Evolutionary conservation across 1,140 invertebrate species (phyloP).

Genomic region (Nephila pilipes): DNA sequence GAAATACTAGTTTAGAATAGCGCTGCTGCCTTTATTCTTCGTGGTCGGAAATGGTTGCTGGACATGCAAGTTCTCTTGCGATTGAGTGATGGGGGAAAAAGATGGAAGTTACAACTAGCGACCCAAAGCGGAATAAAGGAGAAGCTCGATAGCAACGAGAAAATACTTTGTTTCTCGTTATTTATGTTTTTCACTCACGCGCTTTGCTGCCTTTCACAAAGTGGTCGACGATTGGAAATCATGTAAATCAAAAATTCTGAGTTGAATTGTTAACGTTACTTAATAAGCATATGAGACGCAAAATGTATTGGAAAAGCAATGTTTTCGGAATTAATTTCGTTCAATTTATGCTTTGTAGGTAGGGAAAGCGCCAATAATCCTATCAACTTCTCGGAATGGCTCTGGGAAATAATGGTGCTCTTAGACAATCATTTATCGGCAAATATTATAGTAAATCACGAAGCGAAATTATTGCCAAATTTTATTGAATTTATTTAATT

Average conservation of each 20-base stretch:
- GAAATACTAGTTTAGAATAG: constrained; percentile 32
- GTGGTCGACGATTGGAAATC: constrained; percentile 49
- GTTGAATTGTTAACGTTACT: constrained; percentile 14
- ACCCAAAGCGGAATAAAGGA: constrained; percentile 38
- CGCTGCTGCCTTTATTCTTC: constrained; percentile 22
- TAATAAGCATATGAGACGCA: not conserved
- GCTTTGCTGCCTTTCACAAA: not conserved
- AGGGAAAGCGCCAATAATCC: constrained; percentile 8
- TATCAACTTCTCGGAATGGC: not conserved
- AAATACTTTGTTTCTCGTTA: constrained; percentile 47
- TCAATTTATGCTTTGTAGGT: not conserved
- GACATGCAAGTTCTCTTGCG: constrained; percentile 64
- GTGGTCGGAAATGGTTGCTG: constrained; percentile 57
- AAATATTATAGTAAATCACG: constrained; percentile 20
- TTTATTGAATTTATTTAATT: not conserved
- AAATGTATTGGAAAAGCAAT: constrained; percentile 38
- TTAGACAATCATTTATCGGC: not conserved
- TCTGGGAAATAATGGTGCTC: not conserved
- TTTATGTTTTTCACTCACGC: constrained; percentile 67
- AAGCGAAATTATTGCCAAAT: not conserved
- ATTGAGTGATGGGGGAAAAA: constrained; percentile 40
- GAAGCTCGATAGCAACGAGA: constrained; percentile 59
- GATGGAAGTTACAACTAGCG: constrained; percentile 10
- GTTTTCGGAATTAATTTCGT: constrained; percentile 39
- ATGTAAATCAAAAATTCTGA: constrained; percentile 38